A percentile compares a stretch with the other conserved stretches of the same genome.
These are phyloP conservation scores for Anthonomus grandis DNA, from an alignment of 1,140 invertebrate genomes.

Conservation along the genomic window DNA sequence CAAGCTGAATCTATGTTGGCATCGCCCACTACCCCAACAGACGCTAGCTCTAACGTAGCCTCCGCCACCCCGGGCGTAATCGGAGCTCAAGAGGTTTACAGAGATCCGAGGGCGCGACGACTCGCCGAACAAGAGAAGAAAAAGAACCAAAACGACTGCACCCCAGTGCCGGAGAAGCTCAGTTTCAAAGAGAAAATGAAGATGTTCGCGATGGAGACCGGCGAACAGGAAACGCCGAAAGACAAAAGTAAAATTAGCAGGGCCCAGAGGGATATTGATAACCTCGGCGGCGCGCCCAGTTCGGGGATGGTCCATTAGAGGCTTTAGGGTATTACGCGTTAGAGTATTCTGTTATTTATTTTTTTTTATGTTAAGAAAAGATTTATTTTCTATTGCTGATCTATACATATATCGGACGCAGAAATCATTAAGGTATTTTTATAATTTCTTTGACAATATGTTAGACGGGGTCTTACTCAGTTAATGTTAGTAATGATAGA, in stretches of 20 bases:
- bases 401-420: neutral
- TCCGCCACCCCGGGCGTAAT: slow-evolving; percentile 85
- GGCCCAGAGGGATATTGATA: slow-evolving; percentile 87
- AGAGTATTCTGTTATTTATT: slow-evolving; percentile 2
- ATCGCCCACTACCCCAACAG: slow-evolving; percentile 66
- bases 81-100: slow-evolving; percentile 90
- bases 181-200: slow-evolving; percentile 96
- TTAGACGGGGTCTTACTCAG: neutral
- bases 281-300: slow-evolving; percentile 53
- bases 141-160: slow-evolving; percentile 59
- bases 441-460: neutral
- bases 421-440: neutral
- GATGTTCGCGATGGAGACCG: slow-evolving; percentile 92
- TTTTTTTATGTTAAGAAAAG: no score
- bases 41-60: slow-evolving; percentile 51
- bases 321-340: neutral
- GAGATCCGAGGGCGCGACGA: slow-evolving; percentile 78
- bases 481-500: no score
- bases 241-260: slow-evolving; percentile 92
- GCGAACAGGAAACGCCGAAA: slow-evolving; percentile 80
- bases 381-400: no score
- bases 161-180: slow-evolving; percentile 81
- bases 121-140: slow-evolving; percentile 75
- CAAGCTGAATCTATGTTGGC: slow-evolving; percentile 74
- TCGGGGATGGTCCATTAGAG: slow-evolving; percentile 46